Percentiles rank a stretch among this genome's conserved stretches.
Evolutionary conservation across 2,888 invertebrate genomes (phyloP).

Genomic region (Eupithecia exiguata): DNA sequence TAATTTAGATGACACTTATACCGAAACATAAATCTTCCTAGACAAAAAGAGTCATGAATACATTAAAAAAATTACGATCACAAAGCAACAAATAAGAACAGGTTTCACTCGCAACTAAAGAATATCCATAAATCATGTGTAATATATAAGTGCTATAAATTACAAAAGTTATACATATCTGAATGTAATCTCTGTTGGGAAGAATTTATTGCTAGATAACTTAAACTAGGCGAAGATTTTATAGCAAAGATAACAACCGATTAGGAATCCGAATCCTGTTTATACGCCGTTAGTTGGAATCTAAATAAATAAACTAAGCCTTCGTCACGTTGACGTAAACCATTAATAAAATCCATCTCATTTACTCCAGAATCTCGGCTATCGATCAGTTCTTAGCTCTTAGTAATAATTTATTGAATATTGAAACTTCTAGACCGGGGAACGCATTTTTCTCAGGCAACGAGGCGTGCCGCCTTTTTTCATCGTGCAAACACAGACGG

Average conservation of each 20-base stretch:
- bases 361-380: neutral
- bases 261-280: constrained; percentile 26
- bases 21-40: constrained; percentile 37
- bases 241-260: constrained; percentile 34
- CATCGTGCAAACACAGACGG: constrained; percentile 46
- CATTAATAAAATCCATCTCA: constrained; percentile 6
- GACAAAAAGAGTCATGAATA: constrained; percentile 43
- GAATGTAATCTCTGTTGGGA: constrained; percentile 39
- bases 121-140: constrained; percentile 41
- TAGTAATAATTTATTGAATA: constrained; percentile 40
- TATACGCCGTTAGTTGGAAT: constrained; percentile 11
- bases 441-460: constrained; percentile 77
- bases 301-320: constrained; percentile 15
- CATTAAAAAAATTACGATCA: constrained; percentile 36
- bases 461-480: constrained; percentile 67
- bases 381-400: constrained; percentile 26
- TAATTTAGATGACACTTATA: constrained; percentile 35
- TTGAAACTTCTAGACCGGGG: constrained; percentile 44
- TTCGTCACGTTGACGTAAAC: constrained; percentile 6
- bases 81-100: constrained; percentile 33
- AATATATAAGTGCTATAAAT: constrained; percentile 45
- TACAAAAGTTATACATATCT: constrained; percentile 36
- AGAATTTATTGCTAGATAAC: constrained; percentile 35
- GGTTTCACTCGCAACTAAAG: constrained; percentile 41
- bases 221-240: constrained; percentile 36